Evolutionary conservation across 1,140 invertebrate species (phyloP), one percentile per base, ranked within the genome.

Genomic region (Steinernema feltiae): DNA sequence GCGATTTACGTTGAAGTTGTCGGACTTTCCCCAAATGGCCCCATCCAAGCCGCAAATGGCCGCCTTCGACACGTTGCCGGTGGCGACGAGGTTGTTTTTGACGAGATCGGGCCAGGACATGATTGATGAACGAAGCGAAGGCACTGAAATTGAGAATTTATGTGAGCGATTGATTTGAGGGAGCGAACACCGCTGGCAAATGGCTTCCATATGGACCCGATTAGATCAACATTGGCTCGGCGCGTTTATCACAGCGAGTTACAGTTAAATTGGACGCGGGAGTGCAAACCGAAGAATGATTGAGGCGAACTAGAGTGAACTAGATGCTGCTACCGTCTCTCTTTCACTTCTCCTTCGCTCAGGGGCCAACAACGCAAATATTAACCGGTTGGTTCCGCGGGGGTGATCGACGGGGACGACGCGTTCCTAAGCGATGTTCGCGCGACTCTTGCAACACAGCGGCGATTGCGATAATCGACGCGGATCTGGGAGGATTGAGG

Each of bases 51-150:
- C 84, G 71, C 72, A 76, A 72, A 85, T 85, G 15, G 84, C 84
- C 12, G 85, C 84, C 69, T 85, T 85, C 30, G 84, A 84, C 0
- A 85, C 84, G 69, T 79, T 77, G 0, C 85, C 85, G 63, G 84
- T 83, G 15, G 82, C 84, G 31, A 85, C 75, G 0, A 85, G 73
- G 78, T 85, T 86, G 72, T 86, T 83, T 73, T 86, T 82, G 30
- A 85, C 84, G n/a, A 85, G 71, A 78, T 84, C 84, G 30, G 76
- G 70, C 84, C 84, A 85, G n/a, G 84, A 86, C 80, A 77, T 86
- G n/a, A n/a, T n/a, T n/a, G n/a, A 75, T 80, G 27, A 83, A 86
- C 41, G 41, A 12, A 7, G 41, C 7, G 41, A 7, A n/a, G 41
- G 41, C 7, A 46, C 41, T 7, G 41, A 46, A 7, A 46, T n/a